phyloP scores from a whole-genome alignment of 2,113 vertebrate species.

The Craseonycteris thonglongyai region DNA sequence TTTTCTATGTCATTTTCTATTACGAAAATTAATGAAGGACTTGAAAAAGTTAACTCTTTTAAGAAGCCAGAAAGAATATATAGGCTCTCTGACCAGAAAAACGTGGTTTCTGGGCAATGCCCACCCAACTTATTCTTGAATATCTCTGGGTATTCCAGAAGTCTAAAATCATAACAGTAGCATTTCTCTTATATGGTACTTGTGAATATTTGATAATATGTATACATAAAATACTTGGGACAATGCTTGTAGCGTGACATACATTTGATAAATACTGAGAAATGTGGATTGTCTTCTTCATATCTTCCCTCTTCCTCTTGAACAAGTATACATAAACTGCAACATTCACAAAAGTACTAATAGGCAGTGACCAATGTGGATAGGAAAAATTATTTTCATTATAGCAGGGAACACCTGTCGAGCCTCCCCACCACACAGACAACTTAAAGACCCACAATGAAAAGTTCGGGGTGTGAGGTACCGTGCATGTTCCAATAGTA shows the following conservation, averaged over 20 bases:
- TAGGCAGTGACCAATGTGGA: background rate
- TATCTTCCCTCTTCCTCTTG: background rate
- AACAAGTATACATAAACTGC: background rate
- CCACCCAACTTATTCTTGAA: background rate
- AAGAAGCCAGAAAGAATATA: background rate
- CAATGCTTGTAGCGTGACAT: background rate
- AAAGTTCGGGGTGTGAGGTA: no score
- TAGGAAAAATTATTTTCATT: background rate
- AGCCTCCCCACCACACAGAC: background rate
- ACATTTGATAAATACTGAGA: background rate
- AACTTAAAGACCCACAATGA: background rate
- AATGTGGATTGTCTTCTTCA: background rate
- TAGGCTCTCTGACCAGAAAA: background rate
- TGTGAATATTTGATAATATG: background rate
- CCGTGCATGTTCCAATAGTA: background rate
- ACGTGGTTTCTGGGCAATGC: rapidly evolving
- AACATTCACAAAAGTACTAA: background rate
- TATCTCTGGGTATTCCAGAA: background rate
- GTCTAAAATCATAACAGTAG: background rate
- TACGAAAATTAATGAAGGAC: background rate
- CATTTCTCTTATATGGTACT: background rate
- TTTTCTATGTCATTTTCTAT: background rate
- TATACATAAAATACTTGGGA: background rate
- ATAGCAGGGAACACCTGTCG: background rate
- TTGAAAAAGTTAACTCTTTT: background rate